Evolutionary conservation across 2,797 vertebrate genomes (phyloP), one percentile per base, ranked within the genome.

Genomic region (Trachurus trachurus): DNA sequence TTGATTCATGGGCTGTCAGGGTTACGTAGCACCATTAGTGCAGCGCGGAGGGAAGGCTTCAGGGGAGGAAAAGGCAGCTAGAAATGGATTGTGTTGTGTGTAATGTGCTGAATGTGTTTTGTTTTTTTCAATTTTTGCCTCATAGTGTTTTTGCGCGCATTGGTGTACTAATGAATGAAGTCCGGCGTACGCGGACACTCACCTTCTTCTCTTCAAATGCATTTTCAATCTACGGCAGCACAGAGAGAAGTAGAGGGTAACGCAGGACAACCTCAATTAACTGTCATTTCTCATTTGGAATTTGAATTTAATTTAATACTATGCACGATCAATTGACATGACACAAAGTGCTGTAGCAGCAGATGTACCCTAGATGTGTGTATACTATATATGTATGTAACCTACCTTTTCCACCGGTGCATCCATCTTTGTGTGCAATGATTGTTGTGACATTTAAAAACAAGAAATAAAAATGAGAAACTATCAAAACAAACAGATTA

Each of bases 391-490:
- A 12, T 59, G 34, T 9, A 34, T 4, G 29, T 11, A 42, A 81
- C 92, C 71, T 92, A 95, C 94, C 92, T 93, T 83, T 62, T 88
- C 87, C 60, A 83, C 63, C 9, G 79, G 58, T 37, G 71, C 65
- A 49, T 90, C 86, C 81, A 39, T 80, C 93, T 95, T 87, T 88
- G 66, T 8, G n/a, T 22, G 63, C 53, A 40, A 26, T 5, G 6
- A 83, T 75, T 76, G 60, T 76, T 78, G 7, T 34, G 1, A 39
- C 76, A 61, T 5, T 4, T 74, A 6, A 16, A 47, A 7, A 21
- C 67, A 3, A 65, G 19, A 77, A 66, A 79, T 26, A 61, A 52
- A 71, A 71, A 71, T 29, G 45, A 76, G 17, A 66, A 76, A 67
- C 29, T 6, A 34, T 22, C 21, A 47, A 39, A 40, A 58, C 34